Base-by-base conservation (phyloP, 1,140 invertebrate species). In the Chrysoperla carnea region DNA sequence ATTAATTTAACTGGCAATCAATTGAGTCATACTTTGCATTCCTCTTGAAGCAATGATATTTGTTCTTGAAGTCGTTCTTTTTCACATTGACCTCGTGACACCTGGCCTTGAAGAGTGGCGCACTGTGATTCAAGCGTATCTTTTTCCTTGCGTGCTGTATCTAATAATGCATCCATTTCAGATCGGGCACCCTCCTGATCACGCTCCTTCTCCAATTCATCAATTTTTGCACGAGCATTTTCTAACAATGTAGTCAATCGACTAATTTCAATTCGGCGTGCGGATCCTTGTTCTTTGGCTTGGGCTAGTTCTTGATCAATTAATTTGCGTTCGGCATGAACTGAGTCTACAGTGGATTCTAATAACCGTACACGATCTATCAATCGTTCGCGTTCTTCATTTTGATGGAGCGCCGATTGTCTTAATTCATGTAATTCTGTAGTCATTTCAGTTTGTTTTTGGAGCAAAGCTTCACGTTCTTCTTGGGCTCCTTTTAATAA, bases 401-500 rank as follows among this genome's bases (percentile, higher is more conserved):
- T 6, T 60, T 65, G 46, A 59, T 63, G 17, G 50, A 65, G 40
- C 8, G 15, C 15, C 8, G 55, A 66, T 47, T 55, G 65, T 50
- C 52, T 67, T 48, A 51, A 59, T 48, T 64, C 72, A 38, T 75
- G 70, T 14, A 89, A 50, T 43, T 84, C 78, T 0, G 66, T 67
- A 50, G 67, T 75, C 1, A 88, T 52, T 50, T 90, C 84, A 49
- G 84, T 81, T 53, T 86, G 79, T 50, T 88, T 87, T n/a, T 73
- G 67, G 8, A 85, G 50, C 9, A 87, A 54, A 12, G 67, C 62
- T 47, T 84, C 81, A 11, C 78, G 66, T 54, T 87, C 83, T 46
- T 84, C 81, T 63, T 91, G 84, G 8, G 82, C 81, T 48, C 76
- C 76, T 64, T 89, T 87, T 1, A 91, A 63, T 29, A 91, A 64